phyloP scores from a whole-genome alignment of 2,113 vertebrate species.

The Paedocypris sp. region DNA sequence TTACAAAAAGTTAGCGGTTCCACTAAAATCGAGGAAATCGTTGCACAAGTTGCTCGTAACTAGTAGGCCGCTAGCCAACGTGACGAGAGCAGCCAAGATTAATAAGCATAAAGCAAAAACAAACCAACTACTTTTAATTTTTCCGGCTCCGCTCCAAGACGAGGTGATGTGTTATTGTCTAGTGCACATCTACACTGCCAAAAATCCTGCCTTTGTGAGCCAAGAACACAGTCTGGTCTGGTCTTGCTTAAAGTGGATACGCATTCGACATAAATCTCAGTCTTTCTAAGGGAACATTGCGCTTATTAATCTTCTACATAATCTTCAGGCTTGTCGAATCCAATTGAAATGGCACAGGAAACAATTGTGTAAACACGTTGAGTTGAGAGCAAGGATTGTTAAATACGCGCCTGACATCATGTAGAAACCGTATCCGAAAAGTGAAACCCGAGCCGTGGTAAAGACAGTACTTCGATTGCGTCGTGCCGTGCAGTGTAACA shows the following conservation, averaged over 20 bases:
- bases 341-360: slow-evolving; percentile 24
- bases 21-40: background rate
- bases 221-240: slow-evolving; percentile 28
- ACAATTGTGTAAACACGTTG: slow-evolving; percentile 32
- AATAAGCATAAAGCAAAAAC: slow-evolving; percentile 2
- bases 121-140: background rate
- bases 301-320: slow-evolving; percentile 33
- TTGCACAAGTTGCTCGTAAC: slow-evolving; percentile 6
- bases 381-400: slow-evolving; percentile 32
- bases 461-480: slow-evolving; percentile 18
- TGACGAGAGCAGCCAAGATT: background rate
- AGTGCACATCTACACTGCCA: slow-evolving; percentile 19
- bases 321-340: slow-evolving; percentile 28
- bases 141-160: background rate
- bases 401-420: slow-evolving; percentile 23
- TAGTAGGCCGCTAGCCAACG: slow-evolving; percentile 3
- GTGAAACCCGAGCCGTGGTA: slow-evolving; percentile 17
- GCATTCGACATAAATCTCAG: slow-evolving; percentile 32
- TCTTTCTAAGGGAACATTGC: slow-evolving; percentile 27
- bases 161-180: slow-evolving; percentile 20
- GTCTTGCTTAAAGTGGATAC: slow-evolving; percentile 32
- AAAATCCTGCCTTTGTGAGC: slow-evolving; percentile 10
- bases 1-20: background rate
- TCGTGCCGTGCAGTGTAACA: slow-evolving; percentile 12
- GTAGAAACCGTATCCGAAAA: slow-evolving; percentile 3